These are phyloP conservation scores for Oscheius myriophilus DNA, from an alignment of 2,888 invertebrate species.

Conservation along the genomic window DNA sequence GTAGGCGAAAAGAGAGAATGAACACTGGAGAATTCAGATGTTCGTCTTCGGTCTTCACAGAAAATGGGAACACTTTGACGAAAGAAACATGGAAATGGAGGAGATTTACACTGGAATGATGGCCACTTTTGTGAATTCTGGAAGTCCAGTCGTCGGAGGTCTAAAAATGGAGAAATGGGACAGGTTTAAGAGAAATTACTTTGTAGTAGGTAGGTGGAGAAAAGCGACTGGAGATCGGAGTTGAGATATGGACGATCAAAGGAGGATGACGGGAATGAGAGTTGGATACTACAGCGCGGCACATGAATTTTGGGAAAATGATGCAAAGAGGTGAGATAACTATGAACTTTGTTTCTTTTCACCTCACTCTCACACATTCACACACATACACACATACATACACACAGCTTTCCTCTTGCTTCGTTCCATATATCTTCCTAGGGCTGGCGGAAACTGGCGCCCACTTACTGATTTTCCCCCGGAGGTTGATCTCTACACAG, in stretches of 20 bases:
- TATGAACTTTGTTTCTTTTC: no score
- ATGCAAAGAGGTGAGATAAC: neutral
- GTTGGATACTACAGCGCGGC: slow-evolving; percentile 29
- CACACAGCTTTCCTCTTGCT: no score
- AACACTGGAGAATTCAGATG: slow-evolving; percentile 20
- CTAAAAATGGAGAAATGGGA: slow-evolving; percentile 34
- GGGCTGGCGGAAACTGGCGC: no score
- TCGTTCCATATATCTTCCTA: no score
- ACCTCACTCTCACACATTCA: no score
- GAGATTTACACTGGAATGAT: slow-evolving; percentile 38
- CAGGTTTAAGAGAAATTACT: slow-evolving; percentile 31
- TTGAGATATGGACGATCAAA: slow-evolving; percentile 36
- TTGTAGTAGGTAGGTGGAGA: slow-evolving; percentile 32
- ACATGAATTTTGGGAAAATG: slow-evolving; percentile 30
- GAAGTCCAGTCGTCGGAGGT: slow-evolving; percentile 25
- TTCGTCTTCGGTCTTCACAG: slow-evolving; percentile 42
- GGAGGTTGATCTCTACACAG: no score
- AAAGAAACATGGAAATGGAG: slow-evolving; percentile 27
- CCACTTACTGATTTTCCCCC: no score
- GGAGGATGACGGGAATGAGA: slow-evolving; percentile 34
- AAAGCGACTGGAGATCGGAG: neutral
- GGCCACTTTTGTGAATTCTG: slow-evolving; percentile 39
- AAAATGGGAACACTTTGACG: neutral
- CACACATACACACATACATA: no score
- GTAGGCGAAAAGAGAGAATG: neutral